phyloP scores from a whole-genome alignment of 2,888 invertebrate genomes.

The Thyatira batis region DNA sequence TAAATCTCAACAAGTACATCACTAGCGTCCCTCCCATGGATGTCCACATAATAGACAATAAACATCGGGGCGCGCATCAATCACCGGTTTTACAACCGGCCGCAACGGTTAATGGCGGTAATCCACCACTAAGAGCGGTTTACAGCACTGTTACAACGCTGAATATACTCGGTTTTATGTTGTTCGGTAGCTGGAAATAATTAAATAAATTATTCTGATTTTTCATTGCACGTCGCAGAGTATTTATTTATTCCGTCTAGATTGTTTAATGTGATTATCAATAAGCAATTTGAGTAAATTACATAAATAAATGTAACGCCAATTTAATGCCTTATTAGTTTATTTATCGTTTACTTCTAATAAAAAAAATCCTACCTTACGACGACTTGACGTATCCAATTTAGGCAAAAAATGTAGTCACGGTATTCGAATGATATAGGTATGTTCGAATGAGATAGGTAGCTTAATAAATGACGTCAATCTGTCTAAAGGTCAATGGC shows the following conservation, averaged over 20 bases:
- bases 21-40: conserved; percentile 36
- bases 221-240: background rate
- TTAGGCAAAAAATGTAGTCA: conserved; percentile 4
- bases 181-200: conserved; percentile 34
- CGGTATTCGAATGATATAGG: conserved; percentile 16
- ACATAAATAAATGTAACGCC: too few species aligned
- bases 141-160: conserved; percentile 63
- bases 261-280: too few species aligned
- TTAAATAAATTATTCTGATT: conserved; percentile 16
- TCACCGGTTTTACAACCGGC: conserved; percentile 71
- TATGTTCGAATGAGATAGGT: conserved; percentile 38
- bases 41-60: conserved; percentile 55
- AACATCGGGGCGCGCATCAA: conserved; percentile 66
- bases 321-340: too few species aligned
- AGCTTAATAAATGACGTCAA: conserved; percentile 58
- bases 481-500: conserved; percentile 66
- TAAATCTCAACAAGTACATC: conserved; percentile 21
- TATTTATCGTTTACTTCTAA: too few species aligned
- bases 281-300: too few species aligned
- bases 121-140: conserved; percentile 71
- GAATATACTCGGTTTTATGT: conserved; percentile 18
- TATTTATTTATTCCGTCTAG: too few species aligned
- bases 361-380: too few species aligned
- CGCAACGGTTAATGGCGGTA: conserved; percentile 71
- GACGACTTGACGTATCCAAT: too few species aligned